Percentiles rank a stretch among this genome's conserved stretches.
Conservation (phyloP, 2,113 vertebrate genomes). For the Sceloporus tristichus region DNA sequence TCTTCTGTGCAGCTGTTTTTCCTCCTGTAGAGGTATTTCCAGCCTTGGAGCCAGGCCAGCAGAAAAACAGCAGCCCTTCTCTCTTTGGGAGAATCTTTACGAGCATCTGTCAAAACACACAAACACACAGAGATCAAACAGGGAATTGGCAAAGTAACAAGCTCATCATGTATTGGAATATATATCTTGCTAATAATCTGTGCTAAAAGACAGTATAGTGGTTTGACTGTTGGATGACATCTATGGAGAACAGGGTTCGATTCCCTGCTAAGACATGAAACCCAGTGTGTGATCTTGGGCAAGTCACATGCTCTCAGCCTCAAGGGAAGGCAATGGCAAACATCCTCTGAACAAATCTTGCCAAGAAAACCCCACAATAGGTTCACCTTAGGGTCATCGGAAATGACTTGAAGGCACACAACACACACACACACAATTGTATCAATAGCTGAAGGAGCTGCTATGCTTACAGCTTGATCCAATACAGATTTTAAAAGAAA, state of each 20-base stretch:
- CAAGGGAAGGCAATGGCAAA: too few species aligned
- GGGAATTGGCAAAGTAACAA: neutral
- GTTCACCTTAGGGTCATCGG: too few species aligned
- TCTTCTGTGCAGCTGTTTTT: neutral
- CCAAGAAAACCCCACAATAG: too few species aligned
- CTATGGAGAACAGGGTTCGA: too few species aligned
- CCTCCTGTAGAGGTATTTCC: neutral
- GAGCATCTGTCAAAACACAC: neutral
- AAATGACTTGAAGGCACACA: too few species aligned
- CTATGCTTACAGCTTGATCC: neutral
- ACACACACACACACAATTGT: neutral
- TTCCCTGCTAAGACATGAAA: too few species aligned
- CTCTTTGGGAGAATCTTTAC: neutral
- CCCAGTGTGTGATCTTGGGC: too few species aligned
- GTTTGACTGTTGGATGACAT: too few species aligned
- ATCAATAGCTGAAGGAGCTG: neutral
- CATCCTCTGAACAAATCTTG: too few species aligned
- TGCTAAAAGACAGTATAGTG: too few species aligned
- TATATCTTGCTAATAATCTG: neutral
- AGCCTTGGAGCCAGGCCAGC: neutral
- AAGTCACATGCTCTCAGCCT: too few species aligned
- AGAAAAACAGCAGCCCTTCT: neutral
- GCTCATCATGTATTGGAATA: neutral
- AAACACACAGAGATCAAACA: neutral
- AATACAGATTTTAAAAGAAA: neutral